Percentiles rank a stretch among this genome's conserved stretches.
Evolutionary conservation across 2,888 invertebrate species (phyloP).

Genomic region (Agrotis clavis): DNA sequence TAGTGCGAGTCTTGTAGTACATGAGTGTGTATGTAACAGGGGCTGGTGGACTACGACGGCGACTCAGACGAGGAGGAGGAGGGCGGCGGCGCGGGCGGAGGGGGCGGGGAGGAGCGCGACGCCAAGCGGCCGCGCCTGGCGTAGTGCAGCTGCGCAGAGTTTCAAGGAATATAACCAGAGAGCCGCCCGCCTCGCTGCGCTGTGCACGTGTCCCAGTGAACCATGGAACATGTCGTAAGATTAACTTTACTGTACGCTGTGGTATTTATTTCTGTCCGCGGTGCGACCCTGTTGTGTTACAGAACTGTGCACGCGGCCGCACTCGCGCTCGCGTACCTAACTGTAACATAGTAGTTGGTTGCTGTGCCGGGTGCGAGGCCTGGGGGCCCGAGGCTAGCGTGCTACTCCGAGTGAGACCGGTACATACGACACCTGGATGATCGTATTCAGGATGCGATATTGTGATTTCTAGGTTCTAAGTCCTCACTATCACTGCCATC

Average conservation of each 20-base stretch:
- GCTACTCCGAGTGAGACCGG: conserved; percentile 28
- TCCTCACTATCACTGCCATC: conserved; percentile 59
- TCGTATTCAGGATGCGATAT: conserved; percentile 41
- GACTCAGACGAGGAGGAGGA: conserved; percentile 99
- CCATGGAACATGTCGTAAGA: conserved; percentile 65
- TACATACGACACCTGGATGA: conserved; percentile 26
- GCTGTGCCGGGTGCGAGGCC: conserved; percentile 38
- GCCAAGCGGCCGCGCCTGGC: conserved; percentile 94
- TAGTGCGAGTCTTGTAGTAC: conserved; percentile 19
- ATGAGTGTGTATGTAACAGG: conserved; percentile 87
- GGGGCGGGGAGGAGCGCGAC: conserved; percentile 87
- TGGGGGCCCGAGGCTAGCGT: conserved; percentile 18
- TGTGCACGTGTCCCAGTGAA: conserved; percentile 77
- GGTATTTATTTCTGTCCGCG: conserved; percentile 57
- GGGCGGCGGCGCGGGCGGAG: conserved; percentile 70
- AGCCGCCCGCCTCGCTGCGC: conserved; percentile 76
- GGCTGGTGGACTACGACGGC: conserved; percentile 99
- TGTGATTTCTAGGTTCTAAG: conserved; percentile 64
- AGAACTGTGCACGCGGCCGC: conserved; percentile 5
- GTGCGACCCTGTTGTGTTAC: conserved; percentile 31
- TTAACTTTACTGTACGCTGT: conserved; percentile 62
- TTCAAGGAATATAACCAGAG: conserved; percentile 85
- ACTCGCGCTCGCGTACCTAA: conserved; percentile 10
- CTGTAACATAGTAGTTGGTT: conserved; percentile 36
- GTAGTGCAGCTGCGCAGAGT: conserved; percentile 50